phyloP scores from a whole-genome alignment of 2,888 invertebrate species.

The Protodeltote pygarga region DNA sequence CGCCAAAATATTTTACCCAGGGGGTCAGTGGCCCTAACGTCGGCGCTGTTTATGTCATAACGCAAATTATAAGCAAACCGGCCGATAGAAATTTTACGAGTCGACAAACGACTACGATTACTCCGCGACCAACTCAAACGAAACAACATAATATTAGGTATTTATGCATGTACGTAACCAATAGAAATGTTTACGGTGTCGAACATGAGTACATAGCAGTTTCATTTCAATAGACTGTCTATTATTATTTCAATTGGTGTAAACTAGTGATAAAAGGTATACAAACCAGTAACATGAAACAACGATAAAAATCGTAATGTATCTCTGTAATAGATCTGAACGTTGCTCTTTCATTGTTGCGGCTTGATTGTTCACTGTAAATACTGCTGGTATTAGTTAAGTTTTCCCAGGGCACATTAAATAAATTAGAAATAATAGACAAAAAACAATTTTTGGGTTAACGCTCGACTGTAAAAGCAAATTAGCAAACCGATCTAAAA shows the following conservation, averaged over 20 bases:
- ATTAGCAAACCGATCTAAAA: not conserved
- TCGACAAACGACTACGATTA: no score
- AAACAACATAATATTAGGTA: no score
- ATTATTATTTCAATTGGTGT: no score
- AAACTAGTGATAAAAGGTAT: conserved; percentile 1
- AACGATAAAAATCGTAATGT: conserved; percentile 91
- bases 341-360: conserved; percentile 66
- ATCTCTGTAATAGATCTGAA: conserved; percentile 85
- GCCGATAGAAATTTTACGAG: no score
- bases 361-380: not conserved
- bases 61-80: no score
- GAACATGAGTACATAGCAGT: not conserved
- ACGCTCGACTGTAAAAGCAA: not conserved
- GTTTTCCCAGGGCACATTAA: not conserved
- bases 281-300: conserved; percentile 93
- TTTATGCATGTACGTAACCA: no score
- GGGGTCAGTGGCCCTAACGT: no score
- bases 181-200: no score
- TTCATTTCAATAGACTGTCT: not conserved
- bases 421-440: not conserved
- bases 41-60: no score
- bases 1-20: no score
- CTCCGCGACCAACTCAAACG: no score
- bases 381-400: not conserved
- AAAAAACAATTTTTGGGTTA: not conserved